Evolutionary conservation across 2,888 invertebrate species (phyloP), one percentile per base, ranked within the genome.

Genomic region (Ashinkailepas kermadecensis): DNA sequence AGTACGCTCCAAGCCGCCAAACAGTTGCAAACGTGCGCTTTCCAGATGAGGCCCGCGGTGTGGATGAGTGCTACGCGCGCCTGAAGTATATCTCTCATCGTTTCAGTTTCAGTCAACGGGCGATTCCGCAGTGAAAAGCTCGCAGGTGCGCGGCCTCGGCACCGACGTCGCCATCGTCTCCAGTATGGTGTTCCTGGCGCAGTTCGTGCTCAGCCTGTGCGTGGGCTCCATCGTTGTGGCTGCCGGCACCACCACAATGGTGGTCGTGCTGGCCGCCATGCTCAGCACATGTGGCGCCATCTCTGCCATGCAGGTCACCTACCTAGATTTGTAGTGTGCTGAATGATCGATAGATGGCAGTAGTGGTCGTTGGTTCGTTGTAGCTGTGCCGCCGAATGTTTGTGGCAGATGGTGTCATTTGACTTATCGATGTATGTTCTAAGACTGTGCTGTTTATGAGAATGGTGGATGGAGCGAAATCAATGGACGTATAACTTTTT

Each of bases 181-280:
- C 86, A 95, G 95, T 86, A 97, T 97, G 93, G 97, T 96, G 7
- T 98, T 98, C 87, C 90, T 97, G 84, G 97, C 97, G 0, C 98
- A 98, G 88, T 95, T 97, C 86, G 90, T 95, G 65, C 90, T 98
- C 18, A 97, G 97, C 0, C 89, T 95, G 85, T 92, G 93, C 85
- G 93, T 96, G 91, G 96, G 96, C 0, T 91, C 92, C 57, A 93
- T 97, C 81, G 94, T 97, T 13, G 85, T 87, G 74, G 87, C 91
- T 10, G 91, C 92, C 0, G 94, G 95, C 70, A 94, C 95, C 81
- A 97, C 97, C 0, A 94, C 95, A 0, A 94, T 95, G 0, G 95
- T 97, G 74, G 94, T 96, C 0, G 92, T 92, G 67, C 93, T 94
- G 0, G 96, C 97, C 0, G 93, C 95, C 81, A 89, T 93, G 56